Base-by-base conservation (phyloP, 2,888 invertebrate species). In the Opisthograptis luteolata region DNA sequence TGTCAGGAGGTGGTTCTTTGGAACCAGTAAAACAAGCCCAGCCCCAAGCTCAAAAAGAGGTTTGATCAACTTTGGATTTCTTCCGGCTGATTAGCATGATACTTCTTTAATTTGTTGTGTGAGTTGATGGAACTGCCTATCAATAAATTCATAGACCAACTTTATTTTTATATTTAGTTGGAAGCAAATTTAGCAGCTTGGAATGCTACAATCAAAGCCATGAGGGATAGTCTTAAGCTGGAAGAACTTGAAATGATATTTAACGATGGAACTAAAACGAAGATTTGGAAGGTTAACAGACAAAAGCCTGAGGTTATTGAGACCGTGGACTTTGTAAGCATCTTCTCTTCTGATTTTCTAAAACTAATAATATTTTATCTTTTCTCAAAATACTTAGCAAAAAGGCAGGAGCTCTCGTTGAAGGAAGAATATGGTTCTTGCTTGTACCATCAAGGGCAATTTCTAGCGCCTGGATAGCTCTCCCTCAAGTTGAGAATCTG, bases 231-330 rank as follows among this genome's bases (percentile, higher is more conserved):
- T 34, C 68, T 83, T 13, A 88, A 87, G 40, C 50, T 89, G 1
- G 87, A 87, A 52, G 87, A 88, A 48, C 13, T 83, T 0, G 84
- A 86, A 55, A 73, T 84, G 68, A 77, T 64, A 0, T 84, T 76
- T 27, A 78, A 55, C 3, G 79, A 88, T 47, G 87, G 85, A 8
- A 73, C 74, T 2, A 82, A 70, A 12, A 70, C 62, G 32, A 85
- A 75, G 52, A 70, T 87, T 12, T 89, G 89, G 89, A 86, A 83
- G 52, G 81, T 87, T 3, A 81, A 84, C 48, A 70, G 88, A 2
- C 69, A 71, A 0, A 85, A 77, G 35, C 82, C 82, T 0, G 87
- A 88, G 47, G 64, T 56, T n/a, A 62, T 70, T 7, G 88, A 89
- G 58, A 85, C 88, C 5, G 83, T 87, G 1, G 87, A 86, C 54